Evolutionary conservation across 64 coral and sea anemone species (phyloP).

Genomic region (Orbicella faveolata): DNA sequence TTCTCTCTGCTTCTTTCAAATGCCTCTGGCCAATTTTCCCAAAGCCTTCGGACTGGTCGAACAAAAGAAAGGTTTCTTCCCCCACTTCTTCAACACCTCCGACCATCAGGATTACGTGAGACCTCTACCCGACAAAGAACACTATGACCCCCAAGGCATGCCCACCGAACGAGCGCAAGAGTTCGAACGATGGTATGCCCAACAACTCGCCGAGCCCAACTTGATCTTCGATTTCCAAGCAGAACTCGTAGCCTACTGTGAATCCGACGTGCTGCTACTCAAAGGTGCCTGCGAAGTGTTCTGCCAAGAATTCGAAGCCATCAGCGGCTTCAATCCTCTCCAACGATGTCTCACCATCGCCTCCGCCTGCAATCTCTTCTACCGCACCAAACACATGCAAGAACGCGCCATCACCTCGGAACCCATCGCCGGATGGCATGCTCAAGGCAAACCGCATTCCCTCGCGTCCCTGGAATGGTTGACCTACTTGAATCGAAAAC

Average conservation of each 20-base stretch:
- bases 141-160: not conserved
- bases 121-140: not conserved
- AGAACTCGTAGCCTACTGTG: not conserved
- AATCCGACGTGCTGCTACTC: too few species aligned
- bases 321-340: not conserved
- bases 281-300: too few species aligned
- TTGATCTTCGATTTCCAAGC: constrained; percentile 5
- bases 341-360: constrained; percentile 36
- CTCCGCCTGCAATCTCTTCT: constrained; percentile 4
- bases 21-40: not conserved
- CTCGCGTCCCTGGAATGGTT: constrained; percentile 11
- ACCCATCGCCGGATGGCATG: constrained; percentile 16
- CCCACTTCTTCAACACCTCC: not conserved
- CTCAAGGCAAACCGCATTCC: not conserved
- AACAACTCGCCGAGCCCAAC: not conserved
- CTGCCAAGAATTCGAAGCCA: too few species aligned
- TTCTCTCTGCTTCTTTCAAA: constrained; percentile 42
- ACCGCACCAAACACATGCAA: constrained; percentile 11
- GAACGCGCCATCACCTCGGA: not conserved
- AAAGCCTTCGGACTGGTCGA: constrained; percentile 16
- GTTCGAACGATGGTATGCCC: not conserved
- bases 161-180: not conserved
- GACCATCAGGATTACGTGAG: constrained; percentile 41
- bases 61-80: constrained; percentile 25
- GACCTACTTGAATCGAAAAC: not conserved